These are phyloP conservation scores for Ecliptopera silaceata DNA, from an alignment of 2,888 invertebrate genomes.

Conservation along the genomic window DNA sequence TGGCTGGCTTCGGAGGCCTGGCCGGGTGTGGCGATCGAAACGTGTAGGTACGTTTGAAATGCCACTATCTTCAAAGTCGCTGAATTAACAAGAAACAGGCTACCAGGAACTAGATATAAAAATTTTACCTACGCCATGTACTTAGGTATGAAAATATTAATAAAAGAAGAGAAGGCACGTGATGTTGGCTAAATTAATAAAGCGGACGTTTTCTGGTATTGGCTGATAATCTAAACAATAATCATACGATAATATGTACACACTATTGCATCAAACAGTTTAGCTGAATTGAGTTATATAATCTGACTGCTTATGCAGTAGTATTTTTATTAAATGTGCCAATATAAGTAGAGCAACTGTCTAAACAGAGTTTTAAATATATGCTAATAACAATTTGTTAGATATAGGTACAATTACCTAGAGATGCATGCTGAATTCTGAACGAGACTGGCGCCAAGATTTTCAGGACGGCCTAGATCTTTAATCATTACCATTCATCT, in stretches of 20 bases:
- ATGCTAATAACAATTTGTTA: background rate
- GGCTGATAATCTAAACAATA: conserved; percentile 23
- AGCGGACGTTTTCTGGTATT: conserved; percentile 33
- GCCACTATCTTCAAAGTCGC: conserved; percentile 45
- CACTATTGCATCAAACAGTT: background rate
- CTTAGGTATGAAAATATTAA: background rate
- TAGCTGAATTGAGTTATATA: too few species aligned
- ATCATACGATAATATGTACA: conserved; percentile 21
- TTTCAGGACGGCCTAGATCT: conserved; percentile 45
- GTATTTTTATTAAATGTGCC: background rate
- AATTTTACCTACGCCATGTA: conserved; percentile 2
- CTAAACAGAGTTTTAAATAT: too few species aligned
- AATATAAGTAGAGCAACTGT: too few species aligned
- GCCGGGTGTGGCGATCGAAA: conserved; percentile 76
- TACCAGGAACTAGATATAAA: conserved; percentile 40
- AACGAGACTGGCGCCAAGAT: conserved; percentile 41
- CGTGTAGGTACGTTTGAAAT: conserved; percentile 58
- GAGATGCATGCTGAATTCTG: conserved; percentile 2
- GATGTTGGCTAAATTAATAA: conserved; percentile 42
- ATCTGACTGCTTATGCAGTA: too few species aligned
- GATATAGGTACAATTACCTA: background rate
- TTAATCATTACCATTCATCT: conserved; percentile 31
- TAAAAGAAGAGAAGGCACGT: conserved; percentile 31
- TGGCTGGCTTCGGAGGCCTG: conserved; percentile 72
- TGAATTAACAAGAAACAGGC: conserved; percentile 46